A percentile compares a stretch with the other conserved stretches of the same genome.
Conservation (phyloP, 2,888 invertebrate species). For the Pediacus dermestoides region DNA sequence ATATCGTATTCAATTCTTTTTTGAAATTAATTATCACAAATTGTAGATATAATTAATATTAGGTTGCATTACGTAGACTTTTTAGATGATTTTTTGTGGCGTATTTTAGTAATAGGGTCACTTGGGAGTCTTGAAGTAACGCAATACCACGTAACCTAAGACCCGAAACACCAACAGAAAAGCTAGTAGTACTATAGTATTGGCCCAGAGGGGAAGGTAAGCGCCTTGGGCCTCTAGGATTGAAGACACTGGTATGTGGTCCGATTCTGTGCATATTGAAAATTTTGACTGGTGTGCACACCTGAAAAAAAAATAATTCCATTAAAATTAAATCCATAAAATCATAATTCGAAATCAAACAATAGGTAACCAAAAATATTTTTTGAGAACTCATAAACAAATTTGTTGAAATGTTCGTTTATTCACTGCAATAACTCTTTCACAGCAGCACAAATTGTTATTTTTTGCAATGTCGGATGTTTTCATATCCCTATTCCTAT, state of each 20-base stretch:
- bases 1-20: too few species aligned
- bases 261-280: constrained; percentile 57
- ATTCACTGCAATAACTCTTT: too few species aligned
- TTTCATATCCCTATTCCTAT: too few species aligned
- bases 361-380: too few species aligned
- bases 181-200: constrained; percentile 65
- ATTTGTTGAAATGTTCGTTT: too few species aligned
- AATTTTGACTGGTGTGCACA: constrained; percentile 67
- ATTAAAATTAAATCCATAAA: too few species aligned
- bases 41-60: constrained; percentile 31
- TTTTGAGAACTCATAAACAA: too few species aligned
- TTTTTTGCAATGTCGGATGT: too few species aligned
- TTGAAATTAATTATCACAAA: constrained; percentile 36
- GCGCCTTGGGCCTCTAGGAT: constrained; percentile 66
- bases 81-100: constrained; percentile 13
- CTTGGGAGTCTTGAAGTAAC: constrained; percentile 67
- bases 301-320: constrained; percentile 53
- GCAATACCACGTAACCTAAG: constrained; percentile 68
- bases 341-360: too few species aligned
- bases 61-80: constrained; percentile 17
- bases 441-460: too few species aligned
- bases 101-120: constrained; percentile 43
- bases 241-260: constrained; percentile 62
- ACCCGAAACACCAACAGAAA: constrained; percentile 69
- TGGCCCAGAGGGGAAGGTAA: constrained; percentile 67